A percentile compares a stretch with the other conserved stretches of the same genome.
phyloP scores from a whole-genome alignment of 2,888 invertebrate genomes.

The Diplazon laetatorius region DNA sequence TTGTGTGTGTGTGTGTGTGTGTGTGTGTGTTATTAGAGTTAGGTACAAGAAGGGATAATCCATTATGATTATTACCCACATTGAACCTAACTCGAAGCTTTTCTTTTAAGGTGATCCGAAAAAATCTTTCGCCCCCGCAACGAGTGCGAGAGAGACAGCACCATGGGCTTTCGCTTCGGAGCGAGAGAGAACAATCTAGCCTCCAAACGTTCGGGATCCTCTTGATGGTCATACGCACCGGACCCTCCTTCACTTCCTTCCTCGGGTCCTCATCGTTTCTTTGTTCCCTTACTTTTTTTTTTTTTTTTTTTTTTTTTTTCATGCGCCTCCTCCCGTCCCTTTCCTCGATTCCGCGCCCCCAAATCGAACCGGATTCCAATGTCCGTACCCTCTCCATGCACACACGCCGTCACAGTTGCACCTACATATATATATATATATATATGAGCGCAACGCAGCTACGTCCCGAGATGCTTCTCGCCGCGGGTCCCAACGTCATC shows the following conservation, averaged over 20 bases:
- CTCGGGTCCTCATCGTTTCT: constrained; percentile 14
- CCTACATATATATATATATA: too few species aligned
- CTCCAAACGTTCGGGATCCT: too few species aligned
- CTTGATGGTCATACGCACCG: constrained; percentile 24
- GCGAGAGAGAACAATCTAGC: too few species aligned
- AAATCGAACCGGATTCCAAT: constrained; percentile 67
- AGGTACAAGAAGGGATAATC: background rate
- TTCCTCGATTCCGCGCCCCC: constrained; percentile 63
- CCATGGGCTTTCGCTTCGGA: too few species aligned
- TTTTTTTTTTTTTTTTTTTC: constrained; percentile 7
- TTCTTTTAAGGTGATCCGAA: too few species aligned
- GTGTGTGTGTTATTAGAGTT: background rate
- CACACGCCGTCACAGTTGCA: constrained; percentile 59
- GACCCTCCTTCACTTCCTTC: constrained; percentile 13
- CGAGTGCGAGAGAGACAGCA: too few species aligned
- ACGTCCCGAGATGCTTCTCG: constrained; percentile 16
- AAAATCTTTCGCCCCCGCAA: too few species aligned
- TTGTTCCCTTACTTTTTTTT: background rate
- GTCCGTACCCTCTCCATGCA: constrained; percentile 59
- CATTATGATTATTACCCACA: constrained; percentile 35
- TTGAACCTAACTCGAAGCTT: constrained; percentile 18
- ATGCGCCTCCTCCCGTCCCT: constrained; percentile 11
- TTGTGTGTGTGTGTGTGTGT: too few species aligned
- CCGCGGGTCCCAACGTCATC: constrained; percentile 17
- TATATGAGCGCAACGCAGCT: too few species aligned